Percentiles rank a stretch among this genome's conserved stretches.
These are phyloP conservation scores for Falco rusticolus DNA, from an alignment of 2,797 vertebrate genomes.

Conservation along the genomic window DNA sequence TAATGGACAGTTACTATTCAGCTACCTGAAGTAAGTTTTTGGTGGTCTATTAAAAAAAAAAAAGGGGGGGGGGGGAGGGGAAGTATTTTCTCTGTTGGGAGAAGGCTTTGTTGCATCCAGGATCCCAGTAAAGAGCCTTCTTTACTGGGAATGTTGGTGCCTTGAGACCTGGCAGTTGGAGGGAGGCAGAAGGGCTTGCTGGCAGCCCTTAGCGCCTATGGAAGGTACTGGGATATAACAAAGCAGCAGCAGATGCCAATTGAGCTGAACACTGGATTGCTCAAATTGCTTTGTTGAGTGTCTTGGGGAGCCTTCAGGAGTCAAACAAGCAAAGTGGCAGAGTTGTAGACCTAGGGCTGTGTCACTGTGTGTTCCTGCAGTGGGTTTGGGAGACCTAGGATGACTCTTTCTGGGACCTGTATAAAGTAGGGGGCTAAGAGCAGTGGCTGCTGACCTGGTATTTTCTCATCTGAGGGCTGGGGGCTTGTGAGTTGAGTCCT, in stretches of 20 bases:
- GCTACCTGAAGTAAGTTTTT: not conserved
- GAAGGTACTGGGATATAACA: not conserved
- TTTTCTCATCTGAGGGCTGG: not conserved
- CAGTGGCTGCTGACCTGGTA: not conserved
- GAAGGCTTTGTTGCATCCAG: not conserved
- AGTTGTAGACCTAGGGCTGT: not conserved
- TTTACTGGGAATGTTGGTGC: not conserved
- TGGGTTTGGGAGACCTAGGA: not conserved
- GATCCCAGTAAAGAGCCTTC: not conserved
- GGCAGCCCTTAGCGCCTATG: accelerated
- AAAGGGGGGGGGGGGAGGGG: too few relatives aligned
- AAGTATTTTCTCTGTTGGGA: not conserved
- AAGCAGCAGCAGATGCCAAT: not conserved
- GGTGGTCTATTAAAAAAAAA: not conserved
- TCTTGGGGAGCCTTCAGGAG: not conserved
- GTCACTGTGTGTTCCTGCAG: not conserved
- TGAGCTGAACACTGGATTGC: not conserved
- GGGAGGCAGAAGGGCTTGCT: not conserved
- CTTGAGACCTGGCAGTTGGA: not conserved
- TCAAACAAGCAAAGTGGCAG: not conserved
- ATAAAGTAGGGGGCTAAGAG: not conserved
- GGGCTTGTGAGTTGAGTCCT: not conserved
- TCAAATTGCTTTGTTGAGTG: not conserved
- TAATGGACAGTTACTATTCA: not conserved
- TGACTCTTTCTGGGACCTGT: not conserved